A percentile compares a stretch with the other conserved stretches of the same genome.
Conservation (phyloP, 1,140 invertebrate species). For the Trinorchestia longiramus region DNA sequence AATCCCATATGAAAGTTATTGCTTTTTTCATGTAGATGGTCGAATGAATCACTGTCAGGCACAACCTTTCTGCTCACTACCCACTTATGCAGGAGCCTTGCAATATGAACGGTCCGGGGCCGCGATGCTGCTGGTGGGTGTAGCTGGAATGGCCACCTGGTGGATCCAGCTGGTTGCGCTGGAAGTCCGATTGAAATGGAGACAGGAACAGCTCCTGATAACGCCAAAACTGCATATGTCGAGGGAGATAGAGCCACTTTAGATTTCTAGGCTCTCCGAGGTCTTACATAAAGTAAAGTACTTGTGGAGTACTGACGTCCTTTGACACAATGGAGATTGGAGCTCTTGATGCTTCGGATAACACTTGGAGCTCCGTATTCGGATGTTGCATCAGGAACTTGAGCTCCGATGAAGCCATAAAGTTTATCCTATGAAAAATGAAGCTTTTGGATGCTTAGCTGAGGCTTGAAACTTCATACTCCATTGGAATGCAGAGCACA, state of each 20-base stretch:
- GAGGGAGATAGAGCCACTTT: neutral
- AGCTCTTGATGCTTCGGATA: neutral
- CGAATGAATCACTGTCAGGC: too few species aligned
- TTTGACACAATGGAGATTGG: neutral
- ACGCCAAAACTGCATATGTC: neutral
- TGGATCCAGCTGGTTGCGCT: neutral
- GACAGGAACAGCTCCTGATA: neutral
- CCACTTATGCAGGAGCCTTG: neutral
- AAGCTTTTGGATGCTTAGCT: too few species aligned
- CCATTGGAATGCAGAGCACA: neutral
- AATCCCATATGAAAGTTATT: too few species aligned
- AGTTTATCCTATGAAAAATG: too few species aligned
- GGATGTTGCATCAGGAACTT: too few species aligned
- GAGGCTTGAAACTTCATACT: too few species aligned
- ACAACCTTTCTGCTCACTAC: too few species aligned
- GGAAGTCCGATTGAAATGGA: neutral
- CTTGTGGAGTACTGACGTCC: neutral
- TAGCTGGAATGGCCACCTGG: neutral
- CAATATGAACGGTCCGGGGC: neutral
- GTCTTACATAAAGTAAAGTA: neutral
- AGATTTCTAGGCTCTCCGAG: neutral
- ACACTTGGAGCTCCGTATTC: neutral
- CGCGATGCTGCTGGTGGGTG: too few species aligned
- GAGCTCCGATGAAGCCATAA: too few species aligned
- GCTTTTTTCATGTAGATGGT: too few species aligned